A percentile compares a stretch with the other conserved stretches of the same genome.
Conservation (phyloP, 2,888 invertebrate genomes). For the Eupeodes luniger region DNA sequence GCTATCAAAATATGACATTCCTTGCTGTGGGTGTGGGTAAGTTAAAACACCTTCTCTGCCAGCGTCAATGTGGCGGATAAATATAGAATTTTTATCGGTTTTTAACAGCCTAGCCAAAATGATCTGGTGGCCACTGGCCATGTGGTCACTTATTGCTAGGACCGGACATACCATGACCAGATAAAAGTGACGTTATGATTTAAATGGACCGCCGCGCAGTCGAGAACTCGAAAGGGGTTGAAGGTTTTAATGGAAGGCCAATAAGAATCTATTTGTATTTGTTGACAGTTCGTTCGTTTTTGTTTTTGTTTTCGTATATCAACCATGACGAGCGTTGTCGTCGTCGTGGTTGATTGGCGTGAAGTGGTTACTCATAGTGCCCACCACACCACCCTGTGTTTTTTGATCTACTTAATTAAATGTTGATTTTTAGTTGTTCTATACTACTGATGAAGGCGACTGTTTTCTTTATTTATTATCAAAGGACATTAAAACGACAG, state of each 20-base stretch:
- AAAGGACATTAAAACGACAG: conserved; percentile 28
- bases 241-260: conserved; percentile 44
- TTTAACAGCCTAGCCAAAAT: conserved; percentile 55
- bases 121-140: conserved; percentile 48
- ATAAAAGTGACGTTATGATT: conserved; percentile 32
- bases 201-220: not conserved
- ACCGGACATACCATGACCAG: not conserved
- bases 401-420: conserved; percentile 23
- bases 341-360: not conserved
- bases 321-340: no score
- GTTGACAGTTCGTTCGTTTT: conserved; percentile 24
- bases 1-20: conserved; percentile 57
- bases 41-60: conserved; percentile 52
- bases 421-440: conserved; percentile 52
- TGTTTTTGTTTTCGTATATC: not conserved
- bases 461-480: conserved; percentile 4
- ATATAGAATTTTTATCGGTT: conserved; percentile 66
- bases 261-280: conserved; percentile 37
- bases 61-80: conserved; percentile 37
- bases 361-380: not conserved
- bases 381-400: not conserved
- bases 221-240: conserved; percentile 50
- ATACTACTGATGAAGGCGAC: not conserved
- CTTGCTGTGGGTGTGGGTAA: conserved; percentile 34
- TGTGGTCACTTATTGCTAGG: conserved; percentile 26